These are phyloP conservation scores for Orthosia gracilis DNA, from an alignment of 2,888 invertebrate species.

Conservation along the genomic window DNA sequence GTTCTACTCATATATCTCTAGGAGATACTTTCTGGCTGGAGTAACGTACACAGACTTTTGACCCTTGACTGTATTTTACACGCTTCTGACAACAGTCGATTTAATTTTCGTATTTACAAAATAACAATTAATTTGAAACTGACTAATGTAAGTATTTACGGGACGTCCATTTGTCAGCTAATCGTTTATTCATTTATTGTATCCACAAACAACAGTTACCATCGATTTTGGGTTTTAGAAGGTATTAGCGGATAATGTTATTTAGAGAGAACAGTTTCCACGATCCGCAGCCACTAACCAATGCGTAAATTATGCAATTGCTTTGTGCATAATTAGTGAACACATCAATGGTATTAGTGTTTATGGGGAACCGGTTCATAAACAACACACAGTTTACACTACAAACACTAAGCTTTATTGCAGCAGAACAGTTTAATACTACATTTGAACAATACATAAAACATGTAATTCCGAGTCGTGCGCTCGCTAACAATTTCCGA, in stretches of 20 bases:
- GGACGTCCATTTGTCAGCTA: background rate
- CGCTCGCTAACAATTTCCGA: conserved; percentile 49
- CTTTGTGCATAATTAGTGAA: conserved; percentile 66
- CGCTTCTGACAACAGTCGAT: too few species aligned
- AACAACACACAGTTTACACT: conserved; percentile 32
- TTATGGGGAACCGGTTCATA: conserved; percentile 45
- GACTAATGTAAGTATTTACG: background rate
- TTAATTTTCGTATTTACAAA: too few species aligned
- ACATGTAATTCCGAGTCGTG: conserved; percentile 35
- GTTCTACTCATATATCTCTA: too few species aligned
- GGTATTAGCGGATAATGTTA: conserved; percentile 53
- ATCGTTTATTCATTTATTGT: conserved; percentile 45
- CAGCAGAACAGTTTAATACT: conserved; percentile 29
- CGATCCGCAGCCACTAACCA: conserved; percentile 34
- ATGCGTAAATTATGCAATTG: conserved; percentile 64
- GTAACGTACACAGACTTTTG: too few species aligned
- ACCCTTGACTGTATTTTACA: too few species aligned
- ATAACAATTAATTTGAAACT: background rate
- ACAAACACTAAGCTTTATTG: conserved; percentile 25
- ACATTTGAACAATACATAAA: conserved; percentile 44
- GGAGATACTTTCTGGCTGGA: too few species aligned
- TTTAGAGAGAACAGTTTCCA: conserved; percentile 47
- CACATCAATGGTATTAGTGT: conserved; percentile 59
- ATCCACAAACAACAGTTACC: conserved; percentile 25
- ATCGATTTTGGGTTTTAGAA: conserved; percentile 46